Percentiles rank a stretch among this genome's conserved stretches.
phyloP scores from a whole-genome alignment of 2,888 invertebrate genomes.

The Troilus luridus region DNA sequence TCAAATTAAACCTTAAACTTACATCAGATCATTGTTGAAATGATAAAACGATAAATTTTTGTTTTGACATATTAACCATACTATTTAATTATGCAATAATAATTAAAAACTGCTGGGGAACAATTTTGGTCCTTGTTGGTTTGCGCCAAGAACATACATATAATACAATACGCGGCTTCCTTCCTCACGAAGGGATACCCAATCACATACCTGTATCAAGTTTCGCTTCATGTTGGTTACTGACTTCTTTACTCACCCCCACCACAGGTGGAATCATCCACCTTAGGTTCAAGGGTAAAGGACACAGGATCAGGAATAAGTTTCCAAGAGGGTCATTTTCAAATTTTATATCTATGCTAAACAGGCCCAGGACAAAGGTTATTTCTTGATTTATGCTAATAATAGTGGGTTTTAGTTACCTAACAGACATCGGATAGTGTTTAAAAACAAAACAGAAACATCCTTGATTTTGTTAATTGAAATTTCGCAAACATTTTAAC shows the following conservation, averaged over 20 bases:
- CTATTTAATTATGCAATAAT: background rate
- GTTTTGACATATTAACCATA: background rate
- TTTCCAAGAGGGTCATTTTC: background rate
- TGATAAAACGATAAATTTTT: background rate
- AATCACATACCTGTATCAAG: conserved; percentile 2
- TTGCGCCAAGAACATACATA: background rate
- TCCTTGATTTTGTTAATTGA: background rate
- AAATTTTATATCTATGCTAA: conserved; percentile 2
- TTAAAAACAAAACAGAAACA: background rate
- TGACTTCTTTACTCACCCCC: background rate
- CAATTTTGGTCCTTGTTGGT: background rate
- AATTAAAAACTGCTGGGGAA: background rate
- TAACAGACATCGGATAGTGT: background rate
- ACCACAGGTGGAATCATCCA: background rate
- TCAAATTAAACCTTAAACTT: background rate
- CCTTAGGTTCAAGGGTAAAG: conserved; percentile 28
- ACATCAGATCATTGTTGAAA: background rate
- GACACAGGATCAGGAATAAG: background rate
- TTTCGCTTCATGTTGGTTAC: background rate
- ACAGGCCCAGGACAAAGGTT: background rate
- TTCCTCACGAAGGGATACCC: background rate
- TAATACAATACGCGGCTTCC: background rate
- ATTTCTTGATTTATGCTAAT: background rate
- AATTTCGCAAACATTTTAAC: background rate
- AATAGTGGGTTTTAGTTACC: background rate